Evolutionary conservation across 2,888 invertebrate species (phyloP), one percentile per base, ranked within the genome.

Genomic region (Tricholauxania praeusta): DNA sequence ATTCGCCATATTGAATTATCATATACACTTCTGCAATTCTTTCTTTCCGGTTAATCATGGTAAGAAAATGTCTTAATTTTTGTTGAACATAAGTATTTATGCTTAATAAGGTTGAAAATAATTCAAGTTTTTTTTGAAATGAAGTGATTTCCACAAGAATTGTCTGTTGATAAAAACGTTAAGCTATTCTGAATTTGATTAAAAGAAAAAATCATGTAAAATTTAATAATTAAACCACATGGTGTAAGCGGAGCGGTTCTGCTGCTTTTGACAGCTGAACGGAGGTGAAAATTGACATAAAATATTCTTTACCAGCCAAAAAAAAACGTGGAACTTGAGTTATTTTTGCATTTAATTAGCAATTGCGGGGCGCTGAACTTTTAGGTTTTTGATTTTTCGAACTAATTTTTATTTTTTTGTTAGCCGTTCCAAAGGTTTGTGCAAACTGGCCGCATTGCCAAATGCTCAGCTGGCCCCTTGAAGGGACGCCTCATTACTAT

Each of bases 381-480:
- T 3, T 39, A 39, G 39, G 39, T 10, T 7, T 10, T 39, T 39
- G 10, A 10, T 39, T 10, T 39, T 10, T 39, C 28, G 39, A 39
- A 39, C 39, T 39, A 39, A 39, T 39, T 39, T 65, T 32, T n/a
- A n/a, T 39, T 39, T 22, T 17, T 71, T 67, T 81, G 48, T 10
- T 83, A 94, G 96, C 94, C 95, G 85, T 96, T 96, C 90, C 90
- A 93, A 85, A 92, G 96, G 89, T 97, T 95, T 89, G 99, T 99
- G 79, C 96, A 99, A 89, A 93, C 98, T 79, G 99, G 99, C 89
- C 96, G 99, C 81, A 95, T 99, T 82, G 99, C 97, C 89, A 95
- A 95, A 87, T 93, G 99, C 82, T 93, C 96, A 75, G 94, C 96
- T 85, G 99, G 99, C 70, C 91, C 92, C 74, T 89, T 96, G 84